A percentile compares a stretch with the other conserved stretches of the same genome.
These are phyloP conservation scores for Kryptolebias marmoratus DNA, from an alignment of 2,113 vertebrate genomes.

Conservation along the genomic window DNA sequence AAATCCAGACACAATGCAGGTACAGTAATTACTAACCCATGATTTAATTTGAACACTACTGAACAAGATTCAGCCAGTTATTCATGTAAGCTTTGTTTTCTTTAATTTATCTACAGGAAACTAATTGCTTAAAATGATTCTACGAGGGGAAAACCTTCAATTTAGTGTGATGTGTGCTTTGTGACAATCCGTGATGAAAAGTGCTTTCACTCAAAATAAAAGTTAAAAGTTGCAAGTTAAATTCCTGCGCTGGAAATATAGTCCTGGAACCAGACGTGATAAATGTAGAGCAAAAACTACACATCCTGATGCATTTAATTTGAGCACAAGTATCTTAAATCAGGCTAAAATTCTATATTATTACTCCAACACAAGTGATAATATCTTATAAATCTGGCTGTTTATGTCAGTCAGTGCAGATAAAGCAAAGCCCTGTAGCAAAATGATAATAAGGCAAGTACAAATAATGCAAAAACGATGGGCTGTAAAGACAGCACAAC, in stretches of 20 bases:
- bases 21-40: slow-evolving; percentile 13
- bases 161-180: not conserved
- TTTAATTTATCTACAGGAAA: not conserved
- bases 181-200: not conserved
- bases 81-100: not conserved
- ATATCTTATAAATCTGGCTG: no score
- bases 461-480: not conserved
- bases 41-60: not conserved
- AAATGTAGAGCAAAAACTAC: not conserved
- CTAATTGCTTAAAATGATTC: not conserved
- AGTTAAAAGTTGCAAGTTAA: not conserved
- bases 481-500: not conserved
- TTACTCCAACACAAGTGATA: not conserved
- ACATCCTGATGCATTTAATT: no score
- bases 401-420: not conserved
- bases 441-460: not conserved
- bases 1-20: slow-evolving; percentile 67
- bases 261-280: not conserved
- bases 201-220: not conserved
- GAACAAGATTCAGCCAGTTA: not conserved
- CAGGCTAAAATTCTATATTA: not conserved
- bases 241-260: not conserved
- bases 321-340: not conserved
- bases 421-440: not conserved
- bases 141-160: not conserved